phyloP scores from a whole-genome alignment of 2,797 vertebrate genomes.

The Miichthys miiuy region DNA sequence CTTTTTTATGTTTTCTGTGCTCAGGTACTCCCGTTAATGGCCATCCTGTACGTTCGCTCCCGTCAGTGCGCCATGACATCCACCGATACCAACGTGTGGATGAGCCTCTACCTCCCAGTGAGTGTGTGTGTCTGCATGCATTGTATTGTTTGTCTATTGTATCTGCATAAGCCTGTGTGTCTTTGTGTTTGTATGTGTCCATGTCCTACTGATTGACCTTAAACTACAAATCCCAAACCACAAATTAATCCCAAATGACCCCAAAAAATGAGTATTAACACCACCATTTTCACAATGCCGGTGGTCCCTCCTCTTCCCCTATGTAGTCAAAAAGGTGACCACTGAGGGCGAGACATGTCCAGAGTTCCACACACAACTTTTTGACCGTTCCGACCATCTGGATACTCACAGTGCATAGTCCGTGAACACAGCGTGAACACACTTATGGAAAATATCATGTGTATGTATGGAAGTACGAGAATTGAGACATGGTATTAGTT shows the following conservation, averaged over 20 bases:
- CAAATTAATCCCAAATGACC: not conserved
- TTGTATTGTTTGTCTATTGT: constrained; percentile 36
- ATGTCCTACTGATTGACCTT: not conserved
- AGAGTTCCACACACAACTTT: too few species aligned
- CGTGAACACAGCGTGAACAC: too few species aligned
- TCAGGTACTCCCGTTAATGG: constrained; percentile 89
- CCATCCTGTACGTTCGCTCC: constrained; percentile 91
- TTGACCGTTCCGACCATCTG: too few species aligned
- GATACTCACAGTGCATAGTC: too few species aligned
- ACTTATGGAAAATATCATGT: too few species aligned
- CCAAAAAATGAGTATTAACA: not conserved
- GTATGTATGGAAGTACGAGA: too few species aligned
- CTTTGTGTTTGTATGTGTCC: not conserved
- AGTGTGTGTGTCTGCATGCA: constrained; percentile 82
- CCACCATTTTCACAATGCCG: too few species aligned
- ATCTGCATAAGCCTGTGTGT: constrained; percentile 4
- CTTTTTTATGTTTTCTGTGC: constrained; percentile 43
- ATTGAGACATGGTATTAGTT: not conserved
- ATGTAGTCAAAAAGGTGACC: too few species aligned
- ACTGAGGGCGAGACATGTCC: too few species aligned
- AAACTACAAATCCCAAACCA: not conserved
- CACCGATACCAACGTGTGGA: constrained; percentile 98
- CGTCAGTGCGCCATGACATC: constrained; percentile 95
- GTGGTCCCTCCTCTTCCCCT: too few species aligned
- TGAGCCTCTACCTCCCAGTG: constrained; percentile 97